These are phyloP conservation scores for Aurelia aurita complex sp. Pacific DNA, from an alignment of 30 jellyfish, hydroid and myxozoan species.

Conservation along the genomic window DNA sequence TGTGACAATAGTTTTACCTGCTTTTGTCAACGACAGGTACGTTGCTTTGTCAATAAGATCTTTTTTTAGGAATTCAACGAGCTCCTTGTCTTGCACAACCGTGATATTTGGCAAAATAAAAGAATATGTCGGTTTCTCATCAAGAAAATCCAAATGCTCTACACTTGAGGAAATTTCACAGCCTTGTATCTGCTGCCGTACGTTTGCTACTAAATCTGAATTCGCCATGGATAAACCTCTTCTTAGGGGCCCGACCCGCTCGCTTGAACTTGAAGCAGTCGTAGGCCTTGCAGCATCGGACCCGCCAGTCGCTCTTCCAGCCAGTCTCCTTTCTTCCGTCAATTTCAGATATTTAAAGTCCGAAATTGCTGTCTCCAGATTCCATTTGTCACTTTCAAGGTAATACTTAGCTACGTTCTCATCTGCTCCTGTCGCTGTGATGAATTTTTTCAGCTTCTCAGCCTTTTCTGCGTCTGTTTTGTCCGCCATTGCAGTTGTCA, in stretches of 20 bases:
- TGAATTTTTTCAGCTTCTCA: slow-evolving; percentile 41
- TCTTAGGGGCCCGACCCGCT: slow-evolving; percentile 40
- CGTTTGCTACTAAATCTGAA: slow-evolving; percentile 71
- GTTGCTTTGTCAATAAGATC: slow-evolving; percentile 77
- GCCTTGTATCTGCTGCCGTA: slow-evolving; percentile 49
- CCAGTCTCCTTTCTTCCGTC: slow-evolving; percentile 42
- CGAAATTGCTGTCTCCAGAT: slow-evolving; percentile 47
- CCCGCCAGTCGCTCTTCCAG: slow-evolving; percentile 17
- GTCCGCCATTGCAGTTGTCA: slow-evolving; percentile 28
- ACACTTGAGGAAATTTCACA: slow-evolving; percentile 8
- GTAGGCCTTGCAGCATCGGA: slow-evolving; percentile 1
- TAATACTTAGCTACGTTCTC: slow-evolving; percentile 57
- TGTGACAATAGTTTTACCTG: slow-evolving; percentile 52
- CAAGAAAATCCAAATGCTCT: slow-evolving; percentile 30
- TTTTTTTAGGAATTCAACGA: slow-evolving; percentile 61
- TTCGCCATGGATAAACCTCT: slow-evolving; percentile 91
- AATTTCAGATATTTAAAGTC: slow-evolving; percentile 40
- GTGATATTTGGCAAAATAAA: slow-evolving; percentile 85
- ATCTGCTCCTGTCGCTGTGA: slow-evolving; percentile 74
- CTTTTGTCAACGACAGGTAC: slow-evolving; percentile 58
- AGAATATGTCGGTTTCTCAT: slow-evolving; percentile 22
- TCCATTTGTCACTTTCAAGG: slow-evolving; percentile 65
- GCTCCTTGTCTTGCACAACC: slow-evolving; percentile 43
- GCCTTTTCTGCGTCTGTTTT: slow-evolving; percentile 26
- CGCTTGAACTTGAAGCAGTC: not conserved